Percentiles rank a stretch among this genome's conserved stretches.
phyloP scores from a whole-genome alignment of 2,797 vertebrate species.

The Syngnathus acus region DNA sequence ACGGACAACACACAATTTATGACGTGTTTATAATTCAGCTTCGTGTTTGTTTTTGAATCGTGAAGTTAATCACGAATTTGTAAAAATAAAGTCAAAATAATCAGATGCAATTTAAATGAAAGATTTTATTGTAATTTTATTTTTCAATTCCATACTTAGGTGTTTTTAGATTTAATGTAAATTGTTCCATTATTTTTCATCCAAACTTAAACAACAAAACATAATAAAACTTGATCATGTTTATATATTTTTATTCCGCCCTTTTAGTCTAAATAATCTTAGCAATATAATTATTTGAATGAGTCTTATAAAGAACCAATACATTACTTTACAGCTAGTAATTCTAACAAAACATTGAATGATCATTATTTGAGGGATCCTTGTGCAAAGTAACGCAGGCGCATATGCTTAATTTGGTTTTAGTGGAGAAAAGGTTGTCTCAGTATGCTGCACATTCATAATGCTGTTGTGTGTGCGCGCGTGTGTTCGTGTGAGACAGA shows the following conservation, averaged over 20 bases:
- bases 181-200: too few relatives aligned
- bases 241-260: not conserved
- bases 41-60: not conserved
- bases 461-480: constrained; percentile 6
- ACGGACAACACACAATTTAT: not conserved
- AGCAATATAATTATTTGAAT: not conserved
- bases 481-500: not conserved
- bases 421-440: constrained; percentile 64
- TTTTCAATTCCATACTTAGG: too few relatives aligned
- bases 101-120: too few relatives aligned
- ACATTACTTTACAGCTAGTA: not conserved
- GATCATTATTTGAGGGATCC: too few relatives aligned
- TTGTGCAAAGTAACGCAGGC: constrained; percentile 15
- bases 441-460: constrained; percentile 59
- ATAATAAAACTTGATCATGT: not conserved
- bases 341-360: too few relatives aligned
- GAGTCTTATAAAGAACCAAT: not conserved
- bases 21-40: not conserved
- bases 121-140: too few relatives aligned
- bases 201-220: too few relatives aligned
- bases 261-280: not conserved
- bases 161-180: too few relatives aligned
- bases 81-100: too few relatives aligned
- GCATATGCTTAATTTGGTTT: constrained; percentile 74
- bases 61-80: not conserved